Percentiles rank a stretch among this genome's conserved stretches.
Evolutionary conservation across 2,797 vertebrate species (phyloP).

Genomic region (Urophycis tenuis): DNA sequence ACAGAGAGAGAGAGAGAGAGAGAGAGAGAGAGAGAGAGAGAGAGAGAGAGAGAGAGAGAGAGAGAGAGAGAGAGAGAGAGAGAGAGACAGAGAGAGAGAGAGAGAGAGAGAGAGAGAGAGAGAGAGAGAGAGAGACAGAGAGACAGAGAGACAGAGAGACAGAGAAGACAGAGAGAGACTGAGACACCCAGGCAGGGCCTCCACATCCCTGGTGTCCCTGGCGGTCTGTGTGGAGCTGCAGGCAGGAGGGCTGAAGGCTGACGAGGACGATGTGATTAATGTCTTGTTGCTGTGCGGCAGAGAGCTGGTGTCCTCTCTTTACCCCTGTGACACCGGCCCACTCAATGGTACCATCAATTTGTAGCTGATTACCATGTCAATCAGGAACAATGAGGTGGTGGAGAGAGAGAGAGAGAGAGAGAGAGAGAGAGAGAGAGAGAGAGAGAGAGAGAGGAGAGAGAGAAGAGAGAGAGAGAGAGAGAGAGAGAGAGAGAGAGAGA

Average conservation of each 20-base stretch:
- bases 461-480: conserved; percentile 13
- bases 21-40: too few species aligned
- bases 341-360: conserved; percentile 65
- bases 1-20: too few species aligned
- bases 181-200: conserved; percentile 15
- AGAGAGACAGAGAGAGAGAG: not conserved
- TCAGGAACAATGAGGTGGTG: conserved; percentile 56
- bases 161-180: conserved; percentile 23
- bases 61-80: too few species aligned
- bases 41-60: too few species aligned
- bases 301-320: conserved; percentile 54
- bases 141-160: too few species aligned
- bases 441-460: conserved; percentile 39
- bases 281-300: conserved; percentile 55
- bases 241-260: conserved; percentile 37
- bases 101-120: too few species aligned
- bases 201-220: not conserved
- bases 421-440: conserved; percentile 18
- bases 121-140: too few species aligned
- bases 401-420: conserved; percentile 13
- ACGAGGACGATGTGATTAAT: conserved; percentile 51
- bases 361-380: conserved; percentile 73
- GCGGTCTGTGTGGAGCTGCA: conserved; percentile 18
- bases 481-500: conserved; percentile 13
- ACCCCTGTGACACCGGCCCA: conserved; percentile 48